These are phyloP conservation scores for Urocolius indicus DNA, from an alignment of 2,113 vertebrate species.

Conservation along the genomic window DNA sequence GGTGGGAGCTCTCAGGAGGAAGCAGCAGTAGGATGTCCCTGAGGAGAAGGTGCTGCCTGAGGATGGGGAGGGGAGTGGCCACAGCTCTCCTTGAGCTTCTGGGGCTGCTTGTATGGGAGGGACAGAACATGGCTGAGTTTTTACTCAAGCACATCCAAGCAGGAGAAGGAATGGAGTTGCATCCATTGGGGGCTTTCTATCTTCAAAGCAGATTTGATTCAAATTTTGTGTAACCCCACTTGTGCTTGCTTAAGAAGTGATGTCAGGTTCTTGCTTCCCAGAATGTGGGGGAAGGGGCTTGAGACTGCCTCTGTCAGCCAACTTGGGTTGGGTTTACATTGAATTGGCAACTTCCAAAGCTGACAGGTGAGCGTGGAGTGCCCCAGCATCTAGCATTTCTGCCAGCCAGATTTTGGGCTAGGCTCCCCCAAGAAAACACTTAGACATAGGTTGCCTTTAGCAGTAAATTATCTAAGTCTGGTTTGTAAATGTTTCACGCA, in stretches of 20 bases:
- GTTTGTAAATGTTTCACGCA: accelerated
- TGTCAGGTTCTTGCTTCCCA: too few species aligned
- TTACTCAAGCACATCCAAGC: background rate
- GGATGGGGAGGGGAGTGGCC: too few species aligned
- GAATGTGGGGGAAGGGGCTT: background rate
- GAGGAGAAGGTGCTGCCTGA: background rate
- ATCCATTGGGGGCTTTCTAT: background rate
- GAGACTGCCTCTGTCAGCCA: background rate
- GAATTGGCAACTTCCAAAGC: background rate
- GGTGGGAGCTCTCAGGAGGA: background rate
- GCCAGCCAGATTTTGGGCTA: background rate
- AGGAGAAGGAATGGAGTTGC: background rate
- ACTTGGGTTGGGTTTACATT: background rate
- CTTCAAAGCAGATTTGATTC: accelerated
- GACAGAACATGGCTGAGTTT: accelerated
- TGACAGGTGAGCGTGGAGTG: accelerated
- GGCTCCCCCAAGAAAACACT: background rate
- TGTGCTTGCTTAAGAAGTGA: too few species aligned
- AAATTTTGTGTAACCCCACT: too few species aligned
- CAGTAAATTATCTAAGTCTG: accelerated
- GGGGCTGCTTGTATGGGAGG: background rate
- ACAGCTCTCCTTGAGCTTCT: background rate
- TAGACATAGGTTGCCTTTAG: background rate
- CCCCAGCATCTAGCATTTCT: background rate
- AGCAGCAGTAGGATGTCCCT: background rate